Evolutionary conservation across 2,113 vertebrate species (phyloP).

Genomic region (Asarcornis scutulata): DNA sequence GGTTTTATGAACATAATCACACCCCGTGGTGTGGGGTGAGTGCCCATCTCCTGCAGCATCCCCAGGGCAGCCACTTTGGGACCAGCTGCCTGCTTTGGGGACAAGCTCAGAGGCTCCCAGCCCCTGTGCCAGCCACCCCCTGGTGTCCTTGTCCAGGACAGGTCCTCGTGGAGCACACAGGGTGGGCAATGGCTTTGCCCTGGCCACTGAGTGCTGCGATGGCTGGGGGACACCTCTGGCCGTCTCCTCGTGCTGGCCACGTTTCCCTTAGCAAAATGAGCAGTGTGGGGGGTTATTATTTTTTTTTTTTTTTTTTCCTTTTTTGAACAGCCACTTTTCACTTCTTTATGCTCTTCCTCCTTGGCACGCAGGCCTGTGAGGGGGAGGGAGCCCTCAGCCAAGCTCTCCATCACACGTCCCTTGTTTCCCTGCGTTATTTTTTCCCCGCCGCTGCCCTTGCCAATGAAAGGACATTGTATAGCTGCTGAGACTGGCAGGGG

Average conservation of each 20-base stretch:
- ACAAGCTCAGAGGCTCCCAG: neutral
- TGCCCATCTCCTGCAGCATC: neutral
- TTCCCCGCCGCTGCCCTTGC: conserved; percentile 47
- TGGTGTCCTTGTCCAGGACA: neutral
- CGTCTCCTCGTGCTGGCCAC: rapidly evolving
- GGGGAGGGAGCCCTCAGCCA: conserved; percentile 12
- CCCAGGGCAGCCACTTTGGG: neutral
- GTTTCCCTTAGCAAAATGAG: neutral
- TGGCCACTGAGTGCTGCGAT: rapidly evolving
- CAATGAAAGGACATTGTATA: conserved; percentile 58
- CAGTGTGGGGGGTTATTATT: rapidly evolving
- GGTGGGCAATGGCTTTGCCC: neutral
- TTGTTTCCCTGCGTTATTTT: conserved; percentile 66
- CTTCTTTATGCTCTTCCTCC: conserved; percentile 11
- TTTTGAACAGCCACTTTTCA: neutral
- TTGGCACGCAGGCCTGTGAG: neutral
- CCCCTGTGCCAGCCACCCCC: too few species aligned
- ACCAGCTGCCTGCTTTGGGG: rapidly evolving
- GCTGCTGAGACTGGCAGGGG: conserved; percentile 53
- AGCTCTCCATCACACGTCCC: conserved; percentile 52
- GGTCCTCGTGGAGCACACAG: too few species aligned
- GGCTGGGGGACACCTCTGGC: rapidly evolving
- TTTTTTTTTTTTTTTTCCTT: neutral
- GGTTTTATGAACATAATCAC: neutral
- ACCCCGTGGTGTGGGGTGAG: neutral